Evolutionary conservation across 2,797 vertebrate species (phyloP).

Genomic region (Poeciliopsis presidionis): DNA sequence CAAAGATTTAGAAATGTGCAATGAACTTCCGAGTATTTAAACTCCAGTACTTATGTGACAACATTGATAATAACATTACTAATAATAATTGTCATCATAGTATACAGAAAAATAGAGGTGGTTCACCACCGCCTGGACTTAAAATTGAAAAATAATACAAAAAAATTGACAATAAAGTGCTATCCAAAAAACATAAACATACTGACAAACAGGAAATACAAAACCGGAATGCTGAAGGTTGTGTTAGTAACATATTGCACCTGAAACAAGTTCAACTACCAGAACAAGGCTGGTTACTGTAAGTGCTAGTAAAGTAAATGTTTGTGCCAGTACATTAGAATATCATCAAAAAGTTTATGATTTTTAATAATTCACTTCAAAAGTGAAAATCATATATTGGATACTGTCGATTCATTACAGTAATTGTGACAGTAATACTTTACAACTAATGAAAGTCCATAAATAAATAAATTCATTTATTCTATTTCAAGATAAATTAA

Average conservation of each 20-base stretch:
- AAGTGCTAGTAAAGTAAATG: slow-evolving; percentile 25
- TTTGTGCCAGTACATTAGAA: neutral
- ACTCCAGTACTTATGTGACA: neutral
- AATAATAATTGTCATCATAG: slow-evolving; percentile 4
- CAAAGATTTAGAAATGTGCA: slow-evolving; percentile 22
- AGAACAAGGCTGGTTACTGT: slow-evolving; percentile 28
- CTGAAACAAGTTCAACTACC: slow-evolving; percentile 48
- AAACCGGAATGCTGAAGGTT: slow-evolving; percentile 18
- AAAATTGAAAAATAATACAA: slow-evolving; percentile 28
- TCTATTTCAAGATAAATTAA: neutral
- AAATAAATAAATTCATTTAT: neutral
- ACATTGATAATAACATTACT: slow-evolving; percentile 15
- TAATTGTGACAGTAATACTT: neutral
- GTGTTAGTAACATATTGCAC: slow-evolving; percentile 40
- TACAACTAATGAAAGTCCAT: neutral
- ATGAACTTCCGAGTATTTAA: neutral
- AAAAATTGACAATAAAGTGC: slow-evolving; percentile 67
- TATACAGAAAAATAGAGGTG: slow-evolving; percentile 18
- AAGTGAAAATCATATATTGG: neutral
- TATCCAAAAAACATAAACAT: slow-evolving; percentile 46
- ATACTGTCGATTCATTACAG: neutral
- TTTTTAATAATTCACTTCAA: neutral
- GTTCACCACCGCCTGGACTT: slow-evolving; percentile 22
- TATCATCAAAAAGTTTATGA: neutral
- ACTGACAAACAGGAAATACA: slow-evolving; percentile 22